Conservation (phyloP, 1,140 invertebrate species). For the Brachionus plicatilis region DNA sequence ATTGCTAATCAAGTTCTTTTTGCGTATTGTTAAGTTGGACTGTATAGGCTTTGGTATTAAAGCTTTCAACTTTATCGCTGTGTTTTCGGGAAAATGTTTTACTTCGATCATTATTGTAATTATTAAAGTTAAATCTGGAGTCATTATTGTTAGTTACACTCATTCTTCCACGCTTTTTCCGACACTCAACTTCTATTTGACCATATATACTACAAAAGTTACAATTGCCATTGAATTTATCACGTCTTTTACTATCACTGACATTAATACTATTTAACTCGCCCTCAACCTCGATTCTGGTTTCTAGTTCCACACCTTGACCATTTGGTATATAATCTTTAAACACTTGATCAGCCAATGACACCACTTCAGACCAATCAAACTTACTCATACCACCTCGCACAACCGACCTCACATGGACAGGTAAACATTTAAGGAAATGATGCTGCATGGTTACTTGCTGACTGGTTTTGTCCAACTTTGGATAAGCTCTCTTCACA, state of each 20-base stretch:
- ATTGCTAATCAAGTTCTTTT: not conserved
- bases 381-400: not conserved
- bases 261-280: not conserved
- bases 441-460: not conserved
- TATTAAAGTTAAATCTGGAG: not conserved
- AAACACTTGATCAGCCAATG: not conserved
- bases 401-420: not conserved
- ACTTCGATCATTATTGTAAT: not conserved
- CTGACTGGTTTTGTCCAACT: not conserved
- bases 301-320: not conserved
- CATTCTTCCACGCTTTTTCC: not conserved
- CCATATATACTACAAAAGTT: not conserved
- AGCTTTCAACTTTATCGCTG: not conserved
- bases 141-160: not conserved
- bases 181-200: not conserved
- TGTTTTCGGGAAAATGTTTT: not conserved
- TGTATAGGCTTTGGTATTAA: not conserved
- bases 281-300: not conserved
- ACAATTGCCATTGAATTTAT: not conserved
- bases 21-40: not conserved
- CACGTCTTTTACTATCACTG: not conserved
- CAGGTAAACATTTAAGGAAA: not conserved
- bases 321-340: not conserved
- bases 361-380: not conserved
- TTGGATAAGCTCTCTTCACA: not conserved